A percentile compares a stretch with the other conserved stretches of the same genome.
Conservation (phyloP, 2,888 invertebrate species). For the Gymnoscelis rufifasciata region DNA sequence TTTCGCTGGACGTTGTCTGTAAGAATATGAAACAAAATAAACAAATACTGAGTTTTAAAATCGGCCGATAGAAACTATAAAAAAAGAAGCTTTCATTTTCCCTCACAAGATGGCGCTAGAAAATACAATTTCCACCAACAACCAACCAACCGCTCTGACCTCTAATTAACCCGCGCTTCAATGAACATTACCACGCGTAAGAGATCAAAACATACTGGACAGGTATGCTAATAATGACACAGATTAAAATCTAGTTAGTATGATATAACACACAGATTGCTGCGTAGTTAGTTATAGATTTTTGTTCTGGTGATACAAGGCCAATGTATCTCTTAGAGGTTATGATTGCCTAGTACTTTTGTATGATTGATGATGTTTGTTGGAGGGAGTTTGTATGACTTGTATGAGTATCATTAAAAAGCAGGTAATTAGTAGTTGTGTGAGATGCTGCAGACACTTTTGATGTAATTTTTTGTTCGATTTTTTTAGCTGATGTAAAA, state of each 20-base stretch:
- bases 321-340: constrained; percentile 34
- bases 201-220: constrained; percentile 29
- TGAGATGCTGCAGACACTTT: not conserved
- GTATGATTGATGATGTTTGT: constrained; percentile 40
- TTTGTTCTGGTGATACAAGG: constrained; percentile 41
- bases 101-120: constrained; percentile 26
- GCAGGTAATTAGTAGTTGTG: not conserved
- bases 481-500: too few species aligned
- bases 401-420: constrained; percentile 17
- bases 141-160: constrained; percentile 10
- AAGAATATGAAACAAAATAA: too few species aligned
- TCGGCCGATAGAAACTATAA: not conserved
- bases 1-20: too few species aligned
- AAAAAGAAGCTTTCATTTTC: not conserved
- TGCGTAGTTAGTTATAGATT: not conserved
- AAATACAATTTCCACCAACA: constrained; percentile 8
- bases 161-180: constrained; percentile 4
- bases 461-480: too few species aligned
- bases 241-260: constrained; percentile 10
- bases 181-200: not conserved
- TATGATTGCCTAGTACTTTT: constrained; percentile 41
- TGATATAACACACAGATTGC: not conserved
- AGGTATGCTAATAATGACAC: constrained; percentile 19
- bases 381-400: constrained; percentile 30
- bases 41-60: too few species aligned